Conservation (phyloP, 1,140 invertebrate species). For the Drosophila teissieri region DNA sequence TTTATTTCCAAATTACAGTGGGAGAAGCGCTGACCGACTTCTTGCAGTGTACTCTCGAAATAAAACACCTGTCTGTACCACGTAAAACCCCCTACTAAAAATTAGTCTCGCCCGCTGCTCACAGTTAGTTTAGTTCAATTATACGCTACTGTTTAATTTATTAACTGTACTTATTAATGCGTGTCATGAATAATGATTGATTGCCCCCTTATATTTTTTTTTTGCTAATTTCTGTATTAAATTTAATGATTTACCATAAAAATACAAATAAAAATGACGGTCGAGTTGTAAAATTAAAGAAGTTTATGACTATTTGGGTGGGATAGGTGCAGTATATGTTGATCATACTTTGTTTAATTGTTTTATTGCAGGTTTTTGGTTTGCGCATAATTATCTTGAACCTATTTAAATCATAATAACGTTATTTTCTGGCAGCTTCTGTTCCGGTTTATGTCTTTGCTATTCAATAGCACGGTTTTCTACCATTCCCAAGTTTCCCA, state of each 20-base stretch:
- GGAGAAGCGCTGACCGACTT: constrained; percentile 61
- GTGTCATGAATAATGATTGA: constrained; percentile 38
- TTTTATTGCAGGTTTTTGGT: no score
- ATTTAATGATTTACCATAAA: constrained; percentile 72
- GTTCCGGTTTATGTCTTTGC: neutral
- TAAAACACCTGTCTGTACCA: constrained; percentile 39
- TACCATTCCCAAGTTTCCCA: neutral
- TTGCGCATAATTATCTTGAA: no score
- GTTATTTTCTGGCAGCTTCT: neutral
- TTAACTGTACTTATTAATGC: constrained; percentile 80
- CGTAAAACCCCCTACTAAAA: constrained; percentile 38
- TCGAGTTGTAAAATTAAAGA: constrained; percentile 55
- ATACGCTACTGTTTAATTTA: constrained; percentile 77
- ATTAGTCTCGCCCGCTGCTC: constrained; percentile 22
- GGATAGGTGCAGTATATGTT: neutral
- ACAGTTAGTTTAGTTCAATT: constrained; percentile 61
- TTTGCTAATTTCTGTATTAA: constrained; percentile 61
- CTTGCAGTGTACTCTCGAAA: constrained; percentile 77
- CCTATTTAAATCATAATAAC: neutral
- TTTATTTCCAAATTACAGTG: constrained; percentile 78
- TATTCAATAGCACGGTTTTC: neutral
- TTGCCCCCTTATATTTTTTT: constrained; percentile 42
- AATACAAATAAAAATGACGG: constrained; percentile 62
- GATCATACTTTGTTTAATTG: neutral
- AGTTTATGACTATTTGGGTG: neutral